A percentile compares a stretch with the other conserved stretches of the same genome.
Evolutionary conservation across 2,113 vertebrate genomes (phyloP).

Genomic region (Scomber colias): DNA sequence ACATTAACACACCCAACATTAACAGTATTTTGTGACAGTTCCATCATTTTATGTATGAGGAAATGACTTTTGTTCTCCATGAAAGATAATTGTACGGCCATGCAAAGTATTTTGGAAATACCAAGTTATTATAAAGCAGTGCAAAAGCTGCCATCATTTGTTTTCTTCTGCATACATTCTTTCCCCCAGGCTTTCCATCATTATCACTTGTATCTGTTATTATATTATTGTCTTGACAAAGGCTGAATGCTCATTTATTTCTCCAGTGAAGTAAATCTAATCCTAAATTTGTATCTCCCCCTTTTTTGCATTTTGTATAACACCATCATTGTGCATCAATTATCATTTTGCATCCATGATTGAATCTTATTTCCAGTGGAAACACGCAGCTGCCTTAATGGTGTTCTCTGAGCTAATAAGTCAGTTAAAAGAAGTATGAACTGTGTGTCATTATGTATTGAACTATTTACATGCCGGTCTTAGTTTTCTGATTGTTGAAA

Average conservation of each 20-base stretch:
- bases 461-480: constrained; percentile 15
- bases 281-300: constrained; percentile 22
- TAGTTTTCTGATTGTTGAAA: constrained; percentile 16
- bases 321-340: constrained; percentile 35
- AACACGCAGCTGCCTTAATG: constrained; percentile 33
- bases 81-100: background rate
- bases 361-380: constrained; percentile 41
- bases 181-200: constrained; percentile 15
- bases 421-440: constrained; percentile 1
- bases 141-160: constrained; percentile 16
- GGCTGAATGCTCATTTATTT: constrained; percentile 44
- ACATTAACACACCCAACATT: too few species aligned
- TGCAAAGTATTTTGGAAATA: background rate
- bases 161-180: constrained; percentile 21
- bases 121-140: background rate
- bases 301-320: constrained; percentile 10
- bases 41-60: background rate
- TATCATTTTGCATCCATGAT: constrained; percentile 42
- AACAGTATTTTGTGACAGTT: background rate
- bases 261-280: constrained; percentile 32
- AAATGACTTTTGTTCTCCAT: background rate
- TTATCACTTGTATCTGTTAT: constrained; percentile 29
- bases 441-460: background rate
- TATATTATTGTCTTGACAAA: constrained; percentile 28
- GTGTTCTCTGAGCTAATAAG: constrained; percentile 32